Evolutionary conservation across 2,113 vertebrate species (phyloP).

Genomic region (Onychostruthus taczanowskii): DNA sequence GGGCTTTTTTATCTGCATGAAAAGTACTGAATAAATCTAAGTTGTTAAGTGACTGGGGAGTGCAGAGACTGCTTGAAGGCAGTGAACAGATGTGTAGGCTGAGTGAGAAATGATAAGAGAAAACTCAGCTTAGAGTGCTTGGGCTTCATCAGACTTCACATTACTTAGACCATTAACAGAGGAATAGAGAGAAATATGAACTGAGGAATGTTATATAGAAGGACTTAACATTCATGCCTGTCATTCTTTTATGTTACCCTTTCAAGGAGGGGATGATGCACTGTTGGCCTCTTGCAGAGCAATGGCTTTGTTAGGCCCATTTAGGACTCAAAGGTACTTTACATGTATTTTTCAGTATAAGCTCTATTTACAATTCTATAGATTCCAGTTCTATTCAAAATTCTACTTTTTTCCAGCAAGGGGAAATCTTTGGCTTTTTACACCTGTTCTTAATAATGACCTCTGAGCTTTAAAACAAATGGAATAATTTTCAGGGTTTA

Average conservation of each 20-base stretch:
- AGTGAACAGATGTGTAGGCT: slow-evolving; percentile 44
- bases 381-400: not conserved
- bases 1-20: not conserved
- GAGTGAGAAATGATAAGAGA: slow-evolving; percentile 29
- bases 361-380: not conserved
- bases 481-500: slow-evolving; percentile 29
- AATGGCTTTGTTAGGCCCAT: not conserved
- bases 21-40: slow-evolving; percentile 35
- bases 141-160: not conserved
- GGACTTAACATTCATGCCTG: not conserved
- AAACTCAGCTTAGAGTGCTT: slow-evolving; percentile 26
- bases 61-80: slow-evolving; percentile 33
- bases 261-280: not conserved
- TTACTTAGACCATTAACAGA: slow-evolving; percentile 3
- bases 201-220: not conserved
- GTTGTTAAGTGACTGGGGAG: slow-evolving; percentile 15
- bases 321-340: not conserved
- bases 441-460: slow-evolving; percentile 15
- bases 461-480: slow-evolving; percentile 38
- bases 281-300: not conserved
- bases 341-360: not conserved
- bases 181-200: not conserved
- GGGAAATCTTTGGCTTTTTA: not conserved
- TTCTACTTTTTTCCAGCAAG: not conserved
- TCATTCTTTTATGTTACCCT: not conserved